Evolutionary conservation across 2,888 invertebrate genomes (phyloP), one percentile per base, ranked within the genome.

Genomic region (Chalcosyrphus nemorum): DNA sequence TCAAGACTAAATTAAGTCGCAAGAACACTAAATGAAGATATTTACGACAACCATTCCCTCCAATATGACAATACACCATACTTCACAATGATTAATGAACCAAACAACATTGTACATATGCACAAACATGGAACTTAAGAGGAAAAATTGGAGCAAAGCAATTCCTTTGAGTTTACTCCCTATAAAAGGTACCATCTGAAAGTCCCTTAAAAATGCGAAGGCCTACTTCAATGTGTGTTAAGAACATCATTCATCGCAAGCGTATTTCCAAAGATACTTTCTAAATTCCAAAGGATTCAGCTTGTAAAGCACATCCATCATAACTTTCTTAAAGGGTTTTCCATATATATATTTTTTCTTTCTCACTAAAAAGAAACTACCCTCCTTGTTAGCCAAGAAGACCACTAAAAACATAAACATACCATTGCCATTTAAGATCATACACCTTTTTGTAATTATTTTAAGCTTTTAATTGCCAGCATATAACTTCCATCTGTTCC

Each of bases 391-490:
- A 13, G 1, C 43, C 43, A 43, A 2, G 3, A 9, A 43, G 2
- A n/a, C 1, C 2, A 7, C 27, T 52, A 15, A 7, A 4, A 52
- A 27, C 27, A 2, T 6, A 9, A 43, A 4, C 41, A 43, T 19
- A 9, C 43, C n/a, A 43, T 24, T 35, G 47, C 15, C 35, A 70
- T 38, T 47, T 47, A 47, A 32, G 45, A 57, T 47, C 35, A 57
- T 35, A 24, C 11, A 41, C 38, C 50, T 59, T 17, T 35, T 27
- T n/a, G 35, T 19, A 35, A 32, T 15, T n/a, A 54, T 54, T 41
- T 50, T 56, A 45, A 45, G 35, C n/a, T 50, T 56, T 59, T 66
- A 66, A 75, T 75, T 75, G 56, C 50, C 50, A 50, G 15, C 56
- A 35, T 43, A 56, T 38, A 24, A 35, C 56, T 32, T 65, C 45